phyloP scores from a whole-genome alignment of 2,797 vertebrate species.

The Anabacerthia variegaticeps region DNA sequence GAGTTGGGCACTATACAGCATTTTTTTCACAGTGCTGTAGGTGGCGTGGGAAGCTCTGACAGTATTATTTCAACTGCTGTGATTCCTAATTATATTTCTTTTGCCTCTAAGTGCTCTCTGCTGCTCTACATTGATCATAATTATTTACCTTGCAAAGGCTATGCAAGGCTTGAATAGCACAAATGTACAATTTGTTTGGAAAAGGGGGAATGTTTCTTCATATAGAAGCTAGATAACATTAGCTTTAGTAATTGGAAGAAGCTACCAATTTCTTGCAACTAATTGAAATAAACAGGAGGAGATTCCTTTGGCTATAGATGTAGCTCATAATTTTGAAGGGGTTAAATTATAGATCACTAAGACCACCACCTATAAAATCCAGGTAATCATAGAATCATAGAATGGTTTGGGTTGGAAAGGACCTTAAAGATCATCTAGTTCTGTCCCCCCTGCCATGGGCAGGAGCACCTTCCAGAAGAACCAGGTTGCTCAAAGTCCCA shows the following conservation, averaged over 20 bases:
- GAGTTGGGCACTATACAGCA: background rate
- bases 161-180: background rate
- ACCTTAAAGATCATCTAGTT: background rate
- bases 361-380: background rate
- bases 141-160: background rate
- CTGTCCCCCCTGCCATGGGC: background rate
- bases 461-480: background rate
- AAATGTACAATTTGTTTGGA: background rate
- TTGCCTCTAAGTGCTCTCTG: background rate
- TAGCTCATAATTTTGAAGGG: background rate
- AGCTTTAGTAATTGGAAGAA: background rate
- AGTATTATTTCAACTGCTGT: background rate
- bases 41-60: background rate
- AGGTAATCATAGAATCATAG: background rate
- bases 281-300: background rate
- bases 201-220: background rate
- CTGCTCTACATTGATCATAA: background rate
- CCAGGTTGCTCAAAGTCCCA: background rate
- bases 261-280: background rate
- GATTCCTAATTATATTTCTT: background rate
- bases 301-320: background rate
- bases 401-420: background rate
- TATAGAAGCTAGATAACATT: background rate
- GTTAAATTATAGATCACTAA: background rate
- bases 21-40: fast-evolving